Conservation (phyloP, 2,888 invertebrate species). For the Drosophila prolongata region DNA sequence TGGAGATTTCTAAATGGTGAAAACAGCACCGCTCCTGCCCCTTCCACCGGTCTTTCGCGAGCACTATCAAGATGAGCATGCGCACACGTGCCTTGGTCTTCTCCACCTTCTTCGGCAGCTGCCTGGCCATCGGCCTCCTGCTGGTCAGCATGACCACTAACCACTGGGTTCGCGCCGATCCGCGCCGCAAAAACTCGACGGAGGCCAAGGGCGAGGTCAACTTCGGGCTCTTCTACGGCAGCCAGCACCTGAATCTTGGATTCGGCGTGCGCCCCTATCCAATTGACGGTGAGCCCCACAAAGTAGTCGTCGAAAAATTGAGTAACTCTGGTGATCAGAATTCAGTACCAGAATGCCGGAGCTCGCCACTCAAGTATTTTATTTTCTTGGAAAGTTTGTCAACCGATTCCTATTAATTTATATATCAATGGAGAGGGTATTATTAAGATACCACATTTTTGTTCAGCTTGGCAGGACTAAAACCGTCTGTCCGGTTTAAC, state of each 20-base stretch:
- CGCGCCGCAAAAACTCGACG: constrained; percentile 86
- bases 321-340: no score
- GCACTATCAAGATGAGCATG: constrained; percentile 85
- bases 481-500: no score
- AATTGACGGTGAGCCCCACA: constrained; percentile 88
- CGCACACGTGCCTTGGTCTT: constrained; percentile 90
- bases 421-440: no score
- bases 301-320: no score
- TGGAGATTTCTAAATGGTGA: constrained; percentile 32
- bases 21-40: constrained; percentile 22
- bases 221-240: constrained; percentile 95
- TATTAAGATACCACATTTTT: no score
- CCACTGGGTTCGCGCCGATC: constrained; percentile 90
- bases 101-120: constrained; percentile 90
- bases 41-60: constrained; percentile 14
- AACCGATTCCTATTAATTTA: no score
- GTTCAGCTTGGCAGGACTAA: no score
- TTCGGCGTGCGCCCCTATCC: constrained; percentile 92
- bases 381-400: no score
- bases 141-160: constrained; percentile 91
- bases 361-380: no score
- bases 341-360: no score
- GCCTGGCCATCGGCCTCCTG: constrained; percentile 89
- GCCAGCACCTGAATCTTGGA: constrained; percentile 91
- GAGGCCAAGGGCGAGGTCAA: constrained; percentile 89